Evolutionary conservation across 2,113 vertebrate genomes (phyloP).

Genomic region (Mormoops blainvillei): DNA sequence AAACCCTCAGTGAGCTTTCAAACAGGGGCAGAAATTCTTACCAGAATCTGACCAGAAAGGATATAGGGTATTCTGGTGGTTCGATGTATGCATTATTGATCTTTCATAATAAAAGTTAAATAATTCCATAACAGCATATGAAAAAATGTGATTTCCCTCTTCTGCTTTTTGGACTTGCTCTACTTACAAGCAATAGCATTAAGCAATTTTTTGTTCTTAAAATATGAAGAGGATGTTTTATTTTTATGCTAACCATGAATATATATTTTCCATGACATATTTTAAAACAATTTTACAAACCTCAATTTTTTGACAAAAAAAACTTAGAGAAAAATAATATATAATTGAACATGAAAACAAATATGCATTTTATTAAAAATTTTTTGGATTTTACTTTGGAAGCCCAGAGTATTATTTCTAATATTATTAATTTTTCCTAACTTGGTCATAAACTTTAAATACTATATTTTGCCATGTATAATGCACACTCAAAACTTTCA

Average conservation of each 20-base stretch:
- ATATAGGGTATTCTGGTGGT: not conserved
- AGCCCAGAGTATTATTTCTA: not conserved
- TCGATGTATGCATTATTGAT: not conserved
- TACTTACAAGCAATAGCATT: not conserved
- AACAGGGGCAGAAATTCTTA: conserved; percentile 10
- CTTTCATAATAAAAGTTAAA: conserved; percentile 1
- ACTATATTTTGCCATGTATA: too few relatives aligned
- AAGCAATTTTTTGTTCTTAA: not conserved
- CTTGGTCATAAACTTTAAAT: not conserved
- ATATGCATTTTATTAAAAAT: not conserved
- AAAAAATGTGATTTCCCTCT: not conserved
- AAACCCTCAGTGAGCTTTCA: not conserved
- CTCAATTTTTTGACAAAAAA: conserved; percentile 2
- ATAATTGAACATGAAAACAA: not conserved
- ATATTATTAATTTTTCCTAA: conserved; percentile 4
- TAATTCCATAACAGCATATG: not conserved
- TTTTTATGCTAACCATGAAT: not conserved
- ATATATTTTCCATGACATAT: not conserved
- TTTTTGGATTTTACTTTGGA: not conserved
- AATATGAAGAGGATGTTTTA: not conserved
- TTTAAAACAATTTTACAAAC: not conserved
- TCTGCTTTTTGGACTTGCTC: not conserved
- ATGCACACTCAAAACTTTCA: too few relatives aligned
- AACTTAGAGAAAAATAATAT: not conserved
- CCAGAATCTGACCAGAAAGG: not conserved